Base-by-base conservation (phyloP, 2,797 vertebrate genomes). In the Acanthurus tractus region DNA sequence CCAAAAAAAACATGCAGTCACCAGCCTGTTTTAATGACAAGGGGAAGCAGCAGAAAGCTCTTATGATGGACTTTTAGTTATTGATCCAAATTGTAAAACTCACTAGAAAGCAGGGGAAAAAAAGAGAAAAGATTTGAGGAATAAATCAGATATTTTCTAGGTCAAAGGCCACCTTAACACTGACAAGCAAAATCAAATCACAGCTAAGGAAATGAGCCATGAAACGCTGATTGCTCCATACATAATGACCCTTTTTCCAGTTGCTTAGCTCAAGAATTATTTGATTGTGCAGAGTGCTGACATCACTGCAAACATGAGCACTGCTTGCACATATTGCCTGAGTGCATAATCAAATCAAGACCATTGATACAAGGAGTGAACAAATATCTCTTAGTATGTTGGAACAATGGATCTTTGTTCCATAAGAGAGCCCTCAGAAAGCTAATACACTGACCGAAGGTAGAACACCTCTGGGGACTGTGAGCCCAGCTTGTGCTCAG, bases 291-390 rank as follows among this genome's bases (percentile, higher is more conserved):
- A 82, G 82, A 94, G 88, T 94, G 93, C 94, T 95, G 94, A 96
- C 93, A 93, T 93, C 89, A 94, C 90, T 93, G 91, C 91, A 94
- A 95, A 94, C 93, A 93, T 93, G 93, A 94, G 90, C 92, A 92
- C 86, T 89, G 89, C 92, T 92, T 93, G 88, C 93, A 92, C 83
- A 93, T 92, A 94, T 94, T 92, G 93, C 86, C 89, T 86, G 88
- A 92, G 90, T 90, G 78, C 88, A 92, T 96, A 96, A 96, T 95
- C 92, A 89, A 95, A 96, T 96, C 92, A 95, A 91, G 93, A 92
- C 88, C 93, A 94, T 93, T 93, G 91, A 91, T 94, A 94, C 88
- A 93, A 92, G 84, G 81, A 74, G 85, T 81, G 89, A 91, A 95
- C 94, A 94, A 88, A 94, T 93, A 94, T 93, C 89, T 93, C 92